Conservation (phyloP, 2,888 invertebrate species). For the Dusona sp. region DNA sequence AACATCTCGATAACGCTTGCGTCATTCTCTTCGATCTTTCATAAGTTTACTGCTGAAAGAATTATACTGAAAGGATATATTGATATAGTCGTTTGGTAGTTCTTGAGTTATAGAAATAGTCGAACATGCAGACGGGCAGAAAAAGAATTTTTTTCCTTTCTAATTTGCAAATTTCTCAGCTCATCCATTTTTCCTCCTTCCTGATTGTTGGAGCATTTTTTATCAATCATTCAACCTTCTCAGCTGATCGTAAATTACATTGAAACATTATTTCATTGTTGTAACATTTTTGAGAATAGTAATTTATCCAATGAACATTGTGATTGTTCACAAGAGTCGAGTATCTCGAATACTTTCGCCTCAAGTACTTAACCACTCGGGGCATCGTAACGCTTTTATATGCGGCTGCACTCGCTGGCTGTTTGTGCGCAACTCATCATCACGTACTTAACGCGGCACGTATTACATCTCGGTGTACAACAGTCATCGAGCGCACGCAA, state of each 20-base stretch:
- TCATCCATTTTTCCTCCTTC: too few species aligned
- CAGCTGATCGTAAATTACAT: not conserved
- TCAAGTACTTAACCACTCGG: constrained; percentile 32
- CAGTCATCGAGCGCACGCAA: constrained; percentile 46
- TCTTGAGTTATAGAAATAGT: too few species aligned
- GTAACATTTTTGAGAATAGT: not conserved
- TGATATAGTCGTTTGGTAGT: too few species aligned
- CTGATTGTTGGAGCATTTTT: not conserved
- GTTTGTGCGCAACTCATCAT: constrained; percentile 45
- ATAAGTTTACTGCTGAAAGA: not conserved
- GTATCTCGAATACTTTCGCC: constrained; percentile 13
- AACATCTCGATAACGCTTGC: too few species aligned
- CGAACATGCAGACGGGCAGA: too few species aligned
- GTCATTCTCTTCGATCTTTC: not conserved
- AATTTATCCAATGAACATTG: constrained; percentile 12
- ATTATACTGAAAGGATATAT: too few species aligned
- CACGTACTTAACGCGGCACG: constrained; percentile 52
- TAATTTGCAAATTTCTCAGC: not conserved
- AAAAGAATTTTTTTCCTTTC: not conserved
- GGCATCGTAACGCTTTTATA: constrained; percentile 50
- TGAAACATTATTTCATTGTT: not conserved
- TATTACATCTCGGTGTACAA: constrained; percentile 11
- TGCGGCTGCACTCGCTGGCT: constrained; percentile 35
- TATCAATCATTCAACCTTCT: not conserved
- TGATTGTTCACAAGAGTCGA: constrained; percentile 6